phyloP scores from a whole-genome alignment of 2,888 invertebrate genomes.

The Drosophila siamana region DNA sequence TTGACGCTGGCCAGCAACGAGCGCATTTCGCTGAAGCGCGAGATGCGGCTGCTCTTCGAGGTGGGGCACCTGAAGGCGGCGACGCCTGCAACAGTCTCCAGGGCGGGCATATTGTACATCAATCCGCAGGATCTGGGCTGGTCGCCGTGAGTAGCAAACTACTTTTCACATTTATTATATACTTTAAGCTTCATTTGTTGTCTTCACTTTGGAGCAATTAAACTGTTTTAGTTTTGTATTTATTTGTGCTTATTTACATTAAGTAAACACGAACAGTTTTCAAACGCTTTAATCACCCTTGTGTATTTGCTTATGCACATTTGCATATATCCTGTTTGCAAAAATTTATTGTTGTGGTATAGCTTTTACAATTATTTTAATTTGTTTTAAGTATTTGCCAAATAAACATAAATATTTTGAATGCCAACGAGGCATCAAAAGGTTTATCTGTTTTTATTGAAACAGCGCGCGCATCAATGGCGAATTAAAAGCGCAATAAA shows the following conservation, averaged over 20 bases:
- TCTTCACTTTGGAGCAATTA: background rate
- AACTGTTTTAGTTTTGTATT: background rate
- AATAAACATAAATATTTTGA: background rate
- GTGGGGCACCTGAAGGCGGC: slow-evolving; percentile 96
- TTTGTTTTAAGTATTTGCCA: background rate
- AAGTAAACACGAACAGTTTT: slow-evolving; percentile 1
- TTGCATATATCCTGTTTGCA: background rate
- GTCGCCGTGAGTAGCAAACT: slow-evolving; percentile 96
- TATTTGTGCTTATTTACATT: background rate
- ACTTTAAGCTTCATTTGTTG: background rate
- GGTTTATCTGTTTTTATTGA: background rate
- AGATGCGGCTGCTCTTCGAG: slow-evolving; percentile 96
- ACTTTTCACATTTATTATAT: too few relatives aligned
- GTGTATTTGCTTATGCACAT: background rate
- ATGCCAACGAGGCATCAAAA: background rate
- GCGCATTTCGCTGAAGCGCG: slow-evolving; percentile 94
- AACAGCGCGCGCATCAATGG: background rate
- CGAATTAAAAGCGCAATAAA: background rate
- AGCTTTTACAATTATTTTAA: background rate
- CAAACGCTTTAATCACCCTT: background rate
- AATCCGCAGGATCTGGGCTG: slow-evolving; percentile 97
- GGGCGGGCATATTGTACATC: slow-evolving; percentile 97
- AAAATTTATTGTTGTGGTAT: background rate
- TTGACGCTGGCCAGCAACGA: slow-evolving; percentile 97
- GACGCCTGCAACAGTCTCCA: slow-evolving; percentile 97